A percentile compares a stretch with the other conserved stretches of the same genome.
Evolutionary conservation across 2,888 invertebrate species (phyloP).

Genomic region (Melangyna quadrimaculata): DNA sequence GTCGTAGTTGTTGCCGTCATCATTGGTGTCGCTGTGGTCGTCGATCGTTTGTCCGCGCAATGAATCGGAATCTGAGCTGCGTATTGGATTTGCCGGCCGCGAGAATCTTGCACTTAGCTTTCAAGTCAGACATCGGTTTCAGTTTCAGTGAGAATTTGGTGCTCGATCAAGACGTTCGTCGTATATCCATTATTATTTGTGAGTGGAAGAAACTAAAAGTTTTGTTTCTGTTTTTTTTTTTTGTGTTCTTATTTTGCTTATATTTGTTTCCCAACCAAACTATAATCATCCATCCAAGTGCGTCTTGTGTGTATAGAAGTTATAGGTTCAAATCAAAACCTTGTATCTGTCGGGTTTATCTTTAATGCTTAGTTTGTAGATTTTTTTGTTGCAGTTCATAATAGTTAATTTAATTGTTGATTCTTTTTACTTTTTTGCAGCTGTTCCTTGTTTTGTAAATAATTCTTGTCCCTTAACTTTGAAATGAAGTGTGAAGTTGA

Average conservation of each 20-base stretch:
- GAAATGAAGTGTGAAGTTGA: constrained; percentile 48
- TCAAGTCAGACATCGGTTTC: constrained; percentile 71
- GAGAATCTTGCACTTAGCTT: constrained; percentile 71
- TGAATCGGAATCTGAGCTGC: constrained; percentile 65
- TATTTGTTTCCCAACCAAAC: neutral
- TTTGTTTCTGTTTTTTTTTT: constrained; percentile 16
- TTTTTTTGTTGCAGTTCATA: constrained; percentile 3
- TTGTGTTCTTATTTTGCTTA: neutral
- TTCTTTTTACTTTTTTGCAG: constrained; percentile 40
- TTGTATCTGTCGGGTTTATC: constrained; percentile 18
- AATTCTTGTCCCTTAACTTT: constrained; percentile 32
- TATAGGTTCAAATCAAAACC: neutral
- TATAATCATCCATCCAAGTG: constrained; percentile 24
- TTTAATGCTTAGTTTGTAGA: constrained; percentile 54
- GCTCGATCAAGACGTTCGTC: constrained; percentile 80
- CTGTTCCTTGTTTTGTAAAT: constrained; percentile 70
- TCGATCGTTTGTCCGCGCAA: constrained; percentile 55
- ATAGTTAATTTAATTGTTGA: neutral
- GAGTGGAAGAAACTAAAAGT: constrained; percentile 63
- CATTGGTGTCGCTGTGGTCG: constrained; percentile 44
- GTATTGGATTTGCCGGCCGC: constrained; percentile 42
- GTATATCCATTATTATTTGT: constrained; percentile 73
- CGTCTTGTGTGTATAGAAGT: constrained; percentile 4
- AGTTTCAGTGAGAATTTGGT: constrained; percentile 81
- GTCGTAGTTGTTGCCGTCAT: constrained; percentile 40